phyloP scores from a whole-genome alignment of 2,113 vertebrate genomes.

The Xenus cinereus region DNA sequence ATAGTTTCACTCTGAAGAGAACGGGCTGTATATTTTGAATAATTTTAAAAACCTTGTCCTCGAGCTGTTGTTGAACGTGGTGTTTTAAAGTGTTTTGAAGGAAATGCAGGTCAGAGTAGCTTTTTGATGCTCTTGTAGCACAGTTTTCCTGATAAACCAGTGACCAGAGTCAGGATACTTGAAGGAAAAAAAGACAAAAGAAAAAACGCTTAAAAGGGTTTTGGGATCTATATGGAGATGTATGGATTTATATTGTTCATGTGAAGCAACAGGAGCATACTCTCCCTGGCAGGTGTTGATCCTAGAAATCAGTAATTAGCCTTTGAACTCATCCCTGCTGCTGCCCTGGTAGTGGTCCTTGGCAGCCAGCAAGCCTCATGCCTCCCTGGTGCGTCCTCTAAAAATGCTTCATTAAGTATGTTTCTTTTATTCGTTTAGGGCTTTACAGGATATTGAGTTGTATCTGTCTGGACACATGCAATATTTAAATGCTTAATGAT shows the following conservation, averaged over 20 bases:
- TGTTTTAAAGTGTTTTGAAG: not conserved
- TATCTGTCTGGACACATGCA: not conserved
- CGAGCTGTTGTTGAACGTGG: accelerated
- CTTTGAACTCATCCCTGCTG: not conserved
- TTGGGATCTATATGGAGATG: accelerated
- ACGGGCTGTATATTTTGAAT: not conserved
- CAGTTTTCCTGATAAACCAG: not conserved
- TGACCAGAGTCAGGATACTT: not conserved
- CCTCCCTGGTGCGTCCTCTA: not conserved
- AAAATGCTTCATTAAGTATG: not conserved
- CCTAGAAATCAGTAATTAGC: not conserved
- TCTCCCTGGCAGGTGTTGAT: not conserved
- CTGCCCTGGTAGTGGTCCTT: not conserved
- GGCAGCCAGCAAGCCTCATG: not conserved
- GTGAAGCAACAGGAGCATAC: not conserved
- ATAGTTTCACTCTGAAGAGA: not conserved
- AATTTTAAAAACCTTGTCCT: not conserved
- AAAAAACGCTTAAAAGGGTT: not conserved
- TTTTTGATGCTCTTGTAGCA: not conserved
- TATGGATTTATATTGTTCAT: not conserved
- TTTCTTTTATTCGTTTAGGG: not conserved
- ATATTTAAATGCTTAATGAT: not conserved
- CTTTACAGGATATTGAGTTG: not conserved
- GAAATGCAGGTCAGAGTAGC: not conserved
- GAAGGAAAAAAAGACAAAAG: not conserved